Percentiles rank a stretch among this genome's conserved stretches.
Evolutionary conservation across 2,797 vertebrate genomes (phyloP).

Genomic region (Aselliscus stoliczkanus): DNA sequence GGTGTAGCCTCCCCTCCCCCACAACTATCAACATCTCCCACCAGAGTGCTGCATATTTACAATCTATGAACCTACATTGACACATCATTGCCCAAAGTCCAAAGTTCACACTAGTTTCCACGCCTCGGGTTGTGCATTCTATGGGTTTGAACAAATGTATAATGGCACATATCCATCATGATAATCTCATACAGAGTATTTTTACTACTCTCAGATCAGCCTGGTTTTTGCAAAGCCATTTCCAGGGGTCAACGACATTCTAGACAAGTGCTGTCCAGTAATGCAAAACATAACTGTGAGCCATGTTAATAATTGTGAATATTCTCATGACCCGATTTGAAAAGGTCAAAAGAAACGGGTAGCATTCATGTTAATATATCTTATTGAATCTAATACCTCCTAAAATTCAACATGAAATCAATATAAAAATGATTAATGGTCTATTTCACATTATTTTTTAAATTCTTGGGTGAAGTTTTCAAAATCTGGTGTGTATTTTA

Average conservation of each 20-base stretch:
- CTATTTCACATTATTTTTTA: background rate
- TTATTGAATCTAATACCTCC: background rate
- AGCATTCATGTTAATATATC: background rate
- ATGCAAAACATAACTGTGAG: background rate
- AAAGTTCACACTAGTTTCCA: background rate
- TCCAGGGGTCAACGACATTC: background rate
- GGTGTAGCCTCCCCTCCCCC: background rate
- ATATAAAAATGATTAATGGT: background rate
- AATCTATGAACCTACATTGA: background rate
- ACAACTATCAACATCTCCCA: background rate
- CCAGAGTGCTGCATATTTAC: rapidly evolving
- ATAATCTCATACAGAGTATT: background rate
- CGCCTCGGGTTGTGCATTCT: background rate
- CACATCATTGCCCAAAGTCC: background rate
- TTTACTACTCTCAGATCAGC: background rate
- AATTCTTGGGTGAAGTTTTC: background rate
- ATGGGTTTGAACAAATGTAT: background rate
- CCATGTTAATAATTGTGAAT: too few relatives aligned
- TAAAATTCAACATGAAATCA: background rate
- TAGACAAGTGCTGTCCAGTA: too few relatives aligned
- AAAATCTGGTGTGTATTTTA: background rate
- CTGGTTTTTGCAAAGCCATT: background rate
- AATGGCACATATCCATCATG: background rate
- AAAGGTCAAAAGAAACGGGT: background rate
- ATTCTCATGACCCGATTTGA: background rate